phyloP scores from a whole-genome alignment of 2,888 invertebrate genomes.

The Tetragonula carbonaria region DNA sequence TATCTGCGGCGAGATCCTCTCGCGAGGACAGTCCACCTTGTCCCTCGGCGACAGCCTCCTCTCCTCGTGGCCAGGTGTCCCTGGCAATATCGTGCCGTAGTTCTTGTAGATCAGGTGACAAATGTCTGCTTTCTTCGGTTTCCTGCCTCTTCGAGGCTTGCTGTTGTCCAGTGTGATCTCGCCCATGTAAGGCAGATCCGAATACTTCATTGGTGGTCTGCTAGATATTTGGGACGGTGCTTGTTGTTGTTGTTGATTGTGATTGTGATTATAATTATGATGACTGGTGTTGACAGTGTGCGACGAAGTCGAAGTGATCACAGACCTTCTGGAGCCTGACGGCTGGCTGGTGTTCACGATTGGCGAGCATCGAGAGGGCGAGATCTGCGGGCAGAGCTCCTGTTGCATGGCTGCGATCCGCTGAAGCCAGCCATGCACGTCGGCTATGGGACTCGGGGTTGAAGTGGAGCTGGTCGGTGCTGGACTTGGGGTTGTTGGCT shows the following conservation, averaged over 20 bases:
- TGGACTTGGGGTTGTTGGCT: constrained; percentile 80
- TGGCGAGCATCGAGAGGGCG: constrained; percentile 46
- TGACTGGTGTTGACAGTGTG: constrained; percentile 60
- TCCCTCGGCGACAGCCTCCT: constrained; percentile 71
- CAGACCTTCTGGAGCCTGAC: constrained; percentile 74
- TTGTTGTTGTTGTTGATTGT: constrained; percentile 47
- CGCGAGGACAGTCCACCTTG: constrained; percentile 66
- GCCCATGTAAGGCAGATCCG: constrained; percentile 96
- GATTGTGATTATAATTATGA: constrained; percentile 55
- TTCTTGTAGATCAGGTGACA: constrained; percentile 96
- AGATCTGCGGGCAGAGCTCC: constrained; percentile 81
- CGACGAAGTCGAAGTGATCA: constrained; percentile 79
- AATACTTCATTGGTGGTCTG: constrained; percentile 87
- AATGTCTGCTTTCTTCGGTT: constrained; percentile 96
- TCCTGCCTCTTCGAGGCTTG: constrained; percentile 93
- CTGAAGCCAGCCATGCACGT: constrained; percentile 88
- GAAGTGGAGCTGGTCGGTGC: constrained; percentile 79
- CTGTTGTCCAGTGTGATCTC: constrained; percentile 95
- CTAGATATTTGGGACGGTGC: constrained; percentile 73
- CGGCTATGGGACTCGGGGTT: constrained; percentile 77
- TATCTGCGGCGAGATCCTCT: constrained; percentile 71
- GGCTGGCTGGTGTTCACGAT: constrained; percentile 38
- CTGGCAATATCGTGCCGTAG: constrained; percentile 94
- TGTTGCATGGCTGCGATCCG: constrained; percentile 90
- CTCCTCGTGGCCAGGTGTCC: constrained; percentile 87